These are phyloP conservation scores for Prochilodus magdalenae DNA, from an alignment of 2,113 vertebrate species.

Conservation along the genomic window DNA sequence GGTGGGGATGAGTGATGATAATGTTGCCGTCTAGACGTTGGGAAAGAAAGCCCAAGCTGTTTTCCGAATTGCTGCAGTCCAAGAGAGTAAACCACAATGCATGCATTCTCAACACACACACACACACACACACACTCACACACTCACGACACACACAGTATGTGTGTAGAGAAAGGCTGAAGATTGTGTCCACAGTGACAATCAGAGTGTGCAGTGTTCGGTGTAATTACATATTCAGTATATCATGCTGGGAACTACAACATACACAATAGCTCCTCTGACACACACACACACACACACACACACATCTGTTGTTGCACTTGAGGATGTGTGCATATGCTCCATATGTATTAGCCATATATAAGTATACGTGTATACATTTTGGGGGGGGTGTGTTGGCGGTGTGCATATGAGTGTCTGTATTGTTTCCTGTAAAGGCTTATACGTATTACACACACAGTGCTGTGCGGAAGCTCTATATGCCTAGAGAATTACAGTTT, in stretches of 20 bases:
- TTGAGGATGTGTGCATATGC: too few species aligned
- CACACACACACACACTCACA: background rate
- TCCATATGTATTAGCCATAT: too few species aligned
- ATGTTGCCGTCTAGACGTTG: conserved; percentile 41
- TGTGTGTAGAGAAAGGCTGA: too few species aligned
- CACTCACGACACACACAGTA: background rate
- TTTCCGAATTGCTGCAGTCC: conserved; percentile 12
- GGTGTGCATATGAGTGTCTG: too few species aligned
- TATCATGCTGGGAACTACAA: background rate
- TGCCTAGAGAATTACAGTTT: too few species aligned
- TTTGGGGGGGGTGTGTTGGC: too few species aligned
- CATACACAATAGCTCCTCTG: background rate
- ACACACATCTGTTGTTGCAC: background rate
- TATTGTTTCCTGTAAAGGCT: too few species aligned
- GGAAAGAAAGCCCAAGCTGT: conserved; percentile 23
- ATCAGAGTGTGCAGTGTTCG: background rate
- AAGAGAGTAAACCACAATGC: conserved; percentile 19
- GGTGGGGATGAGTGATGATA: conserved; percentile 39
- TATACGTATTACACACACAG: too few species aligned
- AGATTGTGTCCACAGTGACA: background rate
- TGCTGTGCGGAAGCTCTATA: too few species aligned
- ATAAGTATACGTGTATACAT: too few species aligned
- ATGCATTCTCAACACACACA: background rate
- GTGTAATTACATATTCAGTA: conserved; percentile 1
- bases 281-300: background rate